These are phyloP conservation scores for Venturia canescens DNA, from an alignment of 1,140 invertebrate genomes.

Conservation along the genomic window DNA sequence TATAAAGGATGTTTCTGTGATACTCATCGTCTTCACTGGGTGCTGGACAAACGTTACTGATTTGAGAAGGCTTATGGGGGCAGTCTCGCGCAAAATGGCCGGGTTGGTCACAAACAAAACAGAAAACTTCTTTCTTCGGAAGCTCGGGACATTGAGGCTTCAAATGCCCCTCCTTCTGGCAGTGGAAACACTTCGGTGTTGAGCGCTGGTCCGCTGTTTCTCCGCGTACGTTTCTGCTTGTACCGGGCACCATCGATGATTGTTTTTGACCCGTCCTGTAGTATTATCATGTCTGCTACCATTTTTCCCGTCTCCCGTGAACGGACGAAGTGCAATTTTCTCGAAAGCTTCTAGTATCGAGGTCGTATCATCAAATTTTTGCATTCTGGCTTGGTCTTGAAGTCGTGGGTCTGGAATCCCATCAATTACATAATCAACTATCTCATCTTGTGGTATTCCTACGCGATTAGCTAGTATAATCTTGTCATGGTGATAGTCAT, in stretches of 20 bases:
- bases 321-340: conserved; percentile 12
- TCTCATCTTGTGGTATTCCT: conserved; percentile 13
- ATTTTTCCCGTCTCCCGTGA: background rate
- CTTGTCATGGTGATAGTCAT: conserved; percentile 35
- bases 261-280: background rate
- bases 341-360: conserved; percentile 24
- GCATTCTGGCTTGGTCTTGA: conserved; percentile 33
- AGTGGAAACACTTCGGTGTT: background rate
- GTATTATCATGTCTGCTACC: background rate
- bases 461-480: conserved; percentile 33
- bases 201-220: background rate
- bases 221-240: background rate
- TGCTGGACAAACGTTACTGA: background rate
- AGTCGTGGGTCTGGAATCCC: conserved; percentile 31
- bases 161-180: background rate
- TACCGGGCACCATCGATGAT: too few relatives aligned
- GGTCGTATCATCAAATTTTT: conserved; percentile 1
- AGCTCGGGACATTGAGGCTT: background rate
- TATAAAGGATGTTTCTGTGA: background rate
- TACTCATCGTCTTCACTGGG: background rate
- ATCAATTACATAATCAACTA: conserved; percentile 37
- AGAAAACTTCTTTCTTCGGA: background rate
- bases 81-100: background rate
- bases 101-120: background rate
- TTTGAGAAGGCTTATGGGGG: background rate